A percentile compares a stretch with the other conserved stretches of the same genome.
Conservation (phyloP, 2,113 vertebrate species). For the Sturnira hondurensis region DNA sequence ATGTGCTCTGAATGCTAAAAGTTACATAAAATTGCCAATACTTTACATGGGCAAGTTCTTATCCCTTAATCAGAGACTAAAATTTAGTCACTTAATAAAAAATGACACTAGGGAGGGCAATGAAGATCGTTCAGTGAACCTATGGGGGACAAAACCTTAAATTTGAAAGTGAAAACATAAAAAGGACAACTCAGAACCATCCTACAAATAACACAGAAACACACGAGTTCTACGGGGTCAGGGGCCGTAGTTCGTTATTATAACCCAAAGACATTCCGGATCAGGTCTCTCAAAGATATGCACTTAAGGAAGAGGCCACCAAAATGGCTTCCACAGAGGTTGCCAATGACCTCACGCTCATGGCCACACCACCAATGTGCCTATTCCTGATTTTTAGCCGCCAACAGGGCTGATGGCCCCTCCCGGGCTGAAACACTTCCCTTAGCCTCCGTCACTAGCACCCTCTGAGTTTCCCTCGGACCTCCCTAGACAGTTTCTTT, state of each 20-base stretch:
- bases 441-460: neutral
- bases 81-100: neutral
- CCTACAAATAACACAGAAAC: neutral
- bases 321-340: neutral
- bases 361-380: neutral
- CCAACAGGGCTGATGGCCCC: fast-evolving
- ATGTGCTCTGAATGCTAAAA: neutral
- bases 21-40: neutral
- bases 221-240: neutral
- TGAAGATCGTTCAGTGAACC: neutral
- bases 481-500: neutral
- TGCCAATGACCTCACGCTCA: neutral
- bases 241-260: neutral
- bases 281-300: neutral
- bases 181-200: neutral
- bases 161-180: neutral
- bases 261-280: neutral
- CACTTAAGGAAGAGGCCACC: neutral
- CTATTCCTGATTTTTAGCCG: neutral
- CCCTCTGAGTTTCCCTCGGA: neutral
- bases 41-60: neutral
- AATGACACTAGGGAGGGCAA: neutral
- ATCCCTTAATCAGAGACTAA: neutral
- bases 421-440: neutral
- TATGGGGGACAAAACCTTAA: neutral